phyloP scores from a whole-genome alignment of 2,888 invertebrate genomes.

The Drosophila paramelanica region DNA sequence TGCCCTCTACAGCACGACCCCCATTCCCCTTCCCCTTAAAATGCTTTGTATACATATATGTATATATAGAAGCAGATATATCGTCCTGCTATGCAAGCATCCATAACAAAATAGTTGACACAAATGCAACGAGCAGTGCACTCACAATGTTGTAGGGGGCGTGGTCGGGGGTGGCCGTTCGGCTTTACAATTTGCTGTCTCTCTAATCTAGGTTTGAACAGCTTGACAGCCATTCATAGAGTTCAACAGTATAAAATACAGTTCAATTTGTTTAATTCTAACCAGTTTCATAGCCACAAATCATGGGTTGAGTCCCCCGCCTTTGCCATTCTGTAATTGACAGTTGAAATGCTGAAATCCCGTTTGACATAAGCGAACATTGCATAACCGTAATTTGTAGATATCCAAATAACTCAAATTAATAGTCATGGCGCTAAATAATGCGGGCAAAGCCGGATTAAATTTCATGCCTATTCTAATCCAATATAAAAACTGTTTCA shows the following conservation, averaged over 20 bases:
- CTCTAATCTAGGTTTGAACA: slow-evolving; percentile 55
- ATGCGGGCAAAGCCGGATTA: slow-evolving; percentile 30
- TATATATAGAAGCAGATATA: slow-evolving; percentile 52
- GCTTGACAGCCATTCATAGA: slow-evolving; percentile 57
- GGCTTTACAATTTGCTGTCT: slow-evolving; percentile 43
- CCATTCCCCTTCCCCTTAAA: too few relatives aligned
- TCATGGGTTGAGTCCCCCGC: slow-evolving; percentile 6
- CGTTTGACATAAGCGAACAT: slow-evolving; percentile 49
- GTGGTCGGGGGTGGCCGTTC: not conserved
- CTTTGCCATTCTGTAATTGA: slow-evolving; percentile 53
- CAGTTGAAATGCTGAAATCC: slow-evolving; percentile 56
- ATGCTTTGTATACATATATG: not conserved
- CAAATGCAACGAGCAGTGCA: slow-evolving; percentile 58
- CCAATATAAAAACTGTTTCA: not conserved
- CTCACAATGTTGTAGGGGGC: not conserved
- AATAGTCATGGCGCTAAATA: slow-evolving; percentile 38
- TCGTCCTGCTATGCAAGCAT: slow-evolving; percentile 62
- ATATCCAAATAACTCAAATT: slow-evolving; percentile 49
- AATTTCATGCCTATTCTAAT: slow-evolving; percentile 1
- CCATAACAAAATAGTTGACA: slow-evolving; percentile 74
- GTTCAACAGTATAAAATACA: slow-evolving; percentile 36
- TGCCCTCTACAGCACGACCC: not conserved
- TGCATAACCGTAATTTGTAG: slow-evolving; percentile 53
- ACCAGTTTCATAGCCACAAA: slow-evolving; percentile 37
- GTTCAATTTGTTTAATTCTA: slow-evolving; percentile 58